These are phyloP conservation scores for Dromococcyx pavoninus DNA, from an alignment of 2,797 vertebrate genomes.

Conservation along the genomic window DNA sequence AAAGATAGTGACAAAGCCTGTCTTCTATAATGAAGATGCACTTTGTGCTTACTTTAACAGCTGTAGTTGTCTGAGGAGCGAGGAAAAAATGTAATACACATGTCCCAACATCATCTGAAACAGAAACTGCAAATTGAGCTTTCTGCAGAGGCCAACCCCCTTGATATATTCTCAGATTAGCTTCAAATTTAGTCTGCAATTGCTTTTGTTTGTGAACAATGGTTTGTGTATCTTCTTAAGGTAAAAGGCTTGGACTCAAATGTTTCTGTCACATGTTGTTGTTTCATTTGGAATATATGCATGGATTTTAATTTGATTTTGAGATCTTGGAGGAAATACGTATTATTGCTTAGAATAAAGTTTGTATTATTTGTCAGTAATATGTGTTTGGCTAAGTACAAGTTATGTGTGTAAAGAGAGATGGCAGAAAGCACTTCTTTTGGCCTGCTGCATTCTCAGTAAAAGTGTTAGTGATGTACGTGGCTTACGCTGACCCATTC, in stretches of 20 bases:
- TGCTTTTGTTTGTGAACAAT: not conserved
- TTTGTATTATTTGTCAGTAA: not conserved
- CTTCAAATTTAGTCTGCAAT: not conserved
- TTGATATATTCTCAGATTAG: not conserved
- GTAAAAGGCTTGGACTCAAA: not conserved
- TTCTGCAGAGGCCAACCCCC: not conserved
- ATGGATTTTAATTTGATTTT: not conserved
- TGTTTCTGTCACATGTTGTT: not conserved
- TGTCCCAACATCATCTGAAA: not conserved
- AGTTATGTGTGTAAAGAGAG: not conserved
- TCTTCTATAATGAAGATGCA: not conserved
- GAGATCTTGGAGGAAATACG: not conserved
- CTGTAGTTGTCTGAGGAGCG: not conserved
- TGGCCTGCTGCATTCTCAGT: not conserved
- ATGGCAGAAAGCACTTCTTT: not conserved
- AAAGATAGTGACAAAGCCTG: not conserved
- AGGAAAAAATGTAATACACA: not conserved
- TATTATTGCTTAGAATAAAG: not conserved
- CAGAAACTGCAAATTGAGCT: not conserved
- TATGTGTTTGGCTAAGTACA: not conserved
- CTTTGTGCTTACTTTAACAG: not conserved
- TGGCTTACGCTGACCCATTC: not conserved
- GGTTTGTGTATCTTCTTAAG: not conserved
- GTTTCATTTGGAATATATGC: not conserved
- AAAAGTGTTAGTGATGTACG: not conserved